Base-by-base conservation (phyloP, 2,888 invertebrate species). In the Eugnorisma glareosa region DNA sequence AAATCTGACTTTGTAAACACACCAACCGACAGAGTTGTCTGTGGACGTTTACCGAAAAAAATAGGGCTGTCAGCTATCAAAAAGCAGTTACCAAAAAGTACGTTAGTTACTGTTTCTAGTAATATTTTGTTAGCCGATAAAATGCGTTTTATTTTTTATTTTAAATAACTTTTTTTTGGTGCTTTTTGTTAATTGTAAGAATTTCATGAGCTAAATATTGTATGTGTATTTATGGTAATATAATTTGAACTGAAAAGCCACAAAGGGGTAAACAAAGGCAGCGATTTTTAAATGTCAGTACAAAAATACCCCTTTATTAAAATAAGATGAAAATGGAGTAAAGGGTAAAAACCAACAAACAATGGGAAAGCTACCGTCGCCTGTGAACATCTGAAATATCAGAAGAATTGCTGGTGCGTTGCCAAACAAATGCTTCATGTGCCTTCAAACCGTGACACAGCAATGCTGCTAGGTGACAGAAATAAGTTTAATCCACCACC, bases 1-100 rank as follows among this genome's bases (percentile, higher is more conserved):
- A 88, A 88, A 89, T 87, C 83, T 87, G 80, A 85, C 86, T 87
- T 54, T 70, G 90, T 89, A 89, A 89, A 89, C 86, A 84, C 24
- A 81, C 76, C 82, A 35, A 67, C 78, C 66, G 77, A 86, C 82
- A 81, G 85, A 88, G 79, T 80, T 85, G 84, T 86, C 84, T 84
- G 78, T 83, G 85, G 57, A 75, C 82, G 77, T 68, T 88, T 73
- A 67, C 59, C 35, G 64, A 82, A 78, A 81, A 82, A 83, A 86
- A 31, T 76, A 87, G 89, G 83, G 85, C 63, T 86, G 80, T 61
- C 81, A 37, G n/a, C 72, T 72, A 64, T 11, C 18, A 37, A 54
- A 73, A 64, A n/a, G n/a, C n/a, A n/a, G n/a, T n/a, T n/a, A n/a
- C n/a, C n/a, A n/a, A n/a, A n/a, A n/a, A n/a, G n/a, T n/a, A n/a